phyloP scores from a whole-genome alignment of 2,113 vertebrate genomes.

The Trogon surrucura region DNA sequence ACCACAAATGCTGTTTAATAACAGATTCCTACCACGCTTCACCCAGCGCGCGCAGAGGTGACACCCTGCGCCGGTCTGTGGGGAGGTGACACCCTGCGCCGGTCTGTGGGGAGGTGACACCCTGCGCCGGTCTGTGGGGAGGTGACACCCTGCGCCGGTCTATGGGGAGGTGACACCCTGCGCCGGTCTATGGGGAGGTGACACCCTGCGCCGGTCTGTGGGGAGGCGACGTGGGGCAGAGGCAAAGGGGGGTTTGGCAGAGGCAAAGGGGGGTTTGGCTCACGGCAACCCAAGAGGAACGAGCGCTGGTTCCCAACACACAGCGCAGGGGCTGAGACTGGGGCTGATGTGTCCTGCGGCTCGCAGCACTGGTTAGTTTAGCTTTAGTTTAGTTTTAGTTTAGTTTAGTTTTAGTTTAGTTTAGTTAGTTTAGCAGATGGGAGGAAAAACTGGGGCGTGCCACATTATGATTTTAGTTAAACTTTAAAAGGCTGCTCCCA shows the following conservation, averaged over 20 bases:
- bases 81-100: not conserved
- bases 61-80: not conserved
- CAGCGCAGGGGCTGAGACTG: accelerated
- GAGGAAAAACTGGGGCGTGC: not conserved
- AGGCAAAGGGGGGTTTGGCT: not conserved
- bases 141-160: accelerated
- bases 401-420: not conserved
- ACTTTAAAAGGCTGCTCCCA: not conserved
- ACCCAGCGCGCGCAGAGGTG: not conserved
- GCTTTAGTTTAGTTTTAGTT: not conserved
- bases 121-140: too few species aligned
- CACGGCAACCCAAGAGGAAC: not conserved
- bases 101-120: not conserved
- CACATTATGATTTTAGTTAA: not conserved
- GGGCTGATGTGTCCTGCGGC: not conserved
- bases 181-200: not conserved
- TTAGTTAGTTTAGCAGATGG: not conserved
- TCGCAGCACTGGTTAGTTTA: not conserved
- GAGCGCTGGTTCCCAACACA: not conserved
- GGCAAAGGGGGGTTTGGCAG: not conserved
- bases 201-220: not conserved
- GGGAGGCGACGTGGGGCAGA: accelerated
- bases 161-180: accelerated
- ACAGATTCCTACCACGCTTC: not conserved
- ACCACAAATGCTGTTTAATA: not conserved